Base-by-base conservation (phyloP, 2,113 vertebrate species). In the Mormoops blainvillei region DNA sequence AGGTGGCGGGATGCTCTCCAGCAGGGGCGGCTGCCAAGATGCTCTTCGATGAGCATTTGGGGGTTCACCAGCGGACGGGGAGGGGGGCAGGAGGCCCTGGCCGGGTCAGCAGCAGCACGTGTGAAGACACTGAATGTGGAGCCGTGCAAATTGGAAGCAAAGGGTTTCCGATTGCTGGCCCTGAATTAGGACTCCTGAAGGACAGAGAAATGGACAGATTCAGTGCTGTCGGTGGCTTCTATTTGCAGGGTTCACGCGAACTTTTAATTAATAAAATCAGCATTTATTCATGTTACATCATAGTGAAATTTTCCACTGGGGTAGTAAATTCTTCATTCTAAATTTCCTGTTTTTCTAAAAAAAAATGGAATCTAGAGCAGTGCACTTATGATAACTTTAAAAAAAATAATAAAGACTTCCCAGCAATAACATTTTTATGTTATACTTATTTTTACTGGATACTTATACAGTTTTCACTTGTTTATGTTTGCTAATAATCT, bases 241-340 rank as follows among this genome's bases (percentile, higher is more conserved):
- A 11, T 24, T 63, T 91, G 33, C 2, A 52, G 31, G 11, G 4
- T 38, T 94, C 8, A 5, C 48, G 26, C 77, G n/a, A 84, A 52
- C 67, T 86, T 95, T 74, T 93, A 86, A n/a, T 86, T 61, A 82
- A 52, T 61, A 86, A 91, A 89, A 22, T 94, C 93, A 93, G 48
- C 36, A 41, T 93, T 52, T 84, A 73, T 68, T 89, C 33, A 83
- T 43, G 4, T 63, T 61, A 56, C 4, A 41, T 45, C 41, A 45
- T n/a, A 50, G 38, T 89, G 63, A 89, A 73, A 78, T 93, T 89
- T 93, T 26, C 19, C 8, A 16, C 2, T 16, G 48, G 31, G 48
- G 7, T 88, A 88, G 19, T 56, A 78, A 71, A 91, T 83, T 86
- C 8, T 91, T 92, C 33, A 45, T 67, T 73, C 61, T 70, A 48